Base-by-base conservation (phyloP, 2,888 invertebrate species). In the Ophioninae sp. region DNA sequence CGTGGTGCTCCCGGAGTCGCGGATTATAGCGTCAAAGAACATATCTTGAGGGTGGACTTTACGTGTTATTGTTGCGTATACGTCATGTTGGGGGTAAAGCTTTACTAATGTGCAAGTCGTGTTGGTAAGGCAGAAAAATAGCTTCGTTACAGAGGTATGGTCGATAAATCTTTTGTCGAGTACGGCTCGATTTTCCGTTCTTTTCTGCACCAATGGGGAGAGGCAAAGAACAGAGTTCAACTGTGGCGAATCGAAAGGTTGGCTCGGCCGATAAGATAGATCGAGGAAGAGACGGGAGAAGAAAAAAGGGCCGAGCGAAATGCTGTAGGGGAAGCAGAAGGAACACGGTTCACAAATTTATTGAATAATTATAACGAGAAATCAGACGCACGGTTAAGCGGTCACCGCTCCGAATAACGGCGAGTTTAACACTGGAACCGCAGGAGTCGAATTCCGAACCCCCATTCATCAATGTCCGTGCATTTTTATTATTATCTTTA, bases 21-120 rank as follows among this genome's bases (percentile, higher is more conserved):
- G 68, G 69, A 83, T 86, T 86, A 86, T 85, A 78, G 79, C 83
- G 79, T 83, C 82, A 74, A 77, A 79, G 81, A 82, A 81, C 69
- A 72, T 62, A 76, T 64, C 79, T 65, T 37, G 67, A 50, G 65
- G 65, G 64, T 57, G 70, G 68, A 69, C 65, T 37, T 30, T 8
- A 61, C 79, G 76, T 56, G 59, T 69, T 72, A 75, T 78, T 75
- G 77, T 70, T 76, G 20, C 68, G 75, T 81, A 62, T 68, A 56
- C 70, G 10, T 39, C 5, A 41, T n/a, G 37, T n/a, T 68, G 61
- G 61, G 13, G 21, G 61, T 57, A 76, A 74, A 10, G 23, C 50
- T 68, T 77, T 62, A 64, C 77, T 70, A 70, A 57, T 70, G 50
- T 50, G 10, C 17, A 44, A 0, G 0, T 17, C 50, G 13, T 17